A percentile compares a stretch with the other conserved stretches of the same genome.
These are phyloP conservation scores for Lampropteryx suffumata DNA, from an alignment of 2,888 invertebrate genomes.

Conservation along the genomic window DNA sequence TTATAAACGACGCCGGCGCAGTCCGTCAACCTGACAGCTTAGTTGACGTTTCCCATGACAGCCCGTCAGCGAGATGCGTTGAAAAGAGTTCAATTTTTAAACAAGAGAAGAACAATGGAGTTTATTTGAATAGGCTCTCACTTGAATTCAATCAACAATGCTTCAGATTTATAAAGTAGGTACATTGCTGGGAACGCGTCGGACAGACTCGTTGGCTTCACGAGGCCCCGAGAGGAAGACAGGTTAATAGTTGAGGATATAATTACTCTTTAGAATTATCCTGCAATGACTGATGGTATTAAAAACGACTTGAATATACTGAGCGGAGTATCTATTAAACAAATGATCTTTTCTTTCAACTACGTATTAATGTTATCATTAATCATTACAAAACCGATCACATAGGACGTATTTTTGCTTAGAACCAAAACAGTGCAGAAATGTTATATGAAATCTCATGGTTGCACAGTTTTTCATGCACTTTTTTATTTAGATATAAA, in stretches of 20 bases:
- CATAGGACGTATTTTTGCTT: too few species aligned
- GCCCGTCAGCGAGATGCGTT: constrained; percentile 39
- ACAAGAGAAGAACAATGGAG: constrained; percentile 63
- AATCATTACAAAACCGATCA: too few species aligned
- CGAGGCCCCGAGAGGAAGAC: constrained; percentile 9
- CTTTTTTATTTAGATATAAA: too few species aligned
- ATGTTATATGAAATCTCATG: too few species aligned
- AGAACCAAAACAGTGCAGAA: too few species aligned
- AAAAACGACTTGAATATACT: not conserved
- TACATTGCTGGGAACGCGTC: constrained; percentile 24
- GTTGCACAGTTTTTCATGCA: too few species aligned
- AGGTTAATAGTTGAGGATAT: constrained; percentile 31
- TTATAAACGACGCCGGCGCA: constrained; percentile 16
- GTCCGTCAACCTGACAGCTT: constrained; percentile 51
- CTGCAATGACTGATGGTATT: constrained; percentile 26
- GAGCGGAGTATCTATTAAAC: too few species aligned
- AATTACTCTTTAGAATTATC: constrained; percentile 28
- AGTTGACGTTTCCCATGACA: constrained; percentile 53
- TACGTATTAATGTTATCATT: too few species aligned
- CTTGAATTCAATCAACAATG: constrained; percentile 69
- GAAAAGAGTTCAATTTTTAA: constrained; percentile 65
- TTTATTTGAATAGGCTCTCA: constrained; percentile 67
- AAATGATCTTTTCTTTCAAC: too few species aligned
- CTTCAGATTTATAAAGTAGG: constrained; percentile 47
- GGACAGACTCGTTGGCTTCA: constrained; percentile 18